Base-by-base conservation (phyloP, 2,113 vertebrate genomes). In the Chrysochloris asiatica region DNA sequence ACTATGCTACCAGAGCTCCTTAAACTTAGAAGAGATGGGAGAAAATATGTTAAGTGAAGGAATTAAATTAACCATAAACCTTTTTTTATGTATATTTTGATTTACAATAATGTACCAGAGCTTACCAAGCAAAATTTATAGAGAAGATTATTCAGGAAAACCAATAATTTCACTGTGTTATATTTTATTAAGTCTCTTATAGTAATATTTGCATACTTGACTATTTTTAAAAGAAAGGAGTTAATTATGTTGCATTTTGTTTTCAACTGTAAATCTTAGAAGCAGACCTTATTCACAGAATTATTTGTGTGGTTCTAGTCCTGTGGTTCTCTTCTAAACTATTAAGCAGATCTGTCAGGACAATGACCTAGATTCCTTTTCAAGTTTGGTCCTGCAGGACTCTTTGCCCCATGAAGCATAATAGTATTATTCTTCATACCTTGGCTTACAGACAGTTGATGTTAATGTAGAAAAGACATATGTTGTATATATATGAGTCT, bases 341-440 rank as follows among this genome's bases (percentile, higher is more conserved):
- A 63, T 88, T 89, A 82, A 77, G 86, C 77, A 52, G 63, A 82
- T 87, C 91, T 94, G 89, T 95, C 86, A 77, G 73, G 86, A 96
- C 89, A 89, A 54, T 92, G 93, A 90, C 92, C 94, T 82, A 41
- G 78, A 94, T 95, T 95, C 84, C 41, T 83, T 24, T 92, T 96
- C 95, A 96, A 76, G 94, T 92, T 91, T 63, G 36, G 47, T 95
- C 95, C 86, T 95, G 94, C 45, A 56, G 4, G 72, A n/a, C 73
- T 72, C 10, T 1, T 45, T 88, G 92, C 79, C 26, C 73, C 81
- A 86, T 11, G 8, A 0, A 67, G 33, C 10, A 94, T 85, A 95
- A 92, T 72, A 73, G 87, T 63, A 61, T 63, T 69, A 75, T 93
- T 94, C 89, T 96, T 95, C 61, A 80, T 79, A 36, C 47, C 24